Evolutionary conservation across 2,113 vertebrate species (phyloP), one percentile per base, ranked within the genome.

Genomic region (Turnix velox): DNA sequence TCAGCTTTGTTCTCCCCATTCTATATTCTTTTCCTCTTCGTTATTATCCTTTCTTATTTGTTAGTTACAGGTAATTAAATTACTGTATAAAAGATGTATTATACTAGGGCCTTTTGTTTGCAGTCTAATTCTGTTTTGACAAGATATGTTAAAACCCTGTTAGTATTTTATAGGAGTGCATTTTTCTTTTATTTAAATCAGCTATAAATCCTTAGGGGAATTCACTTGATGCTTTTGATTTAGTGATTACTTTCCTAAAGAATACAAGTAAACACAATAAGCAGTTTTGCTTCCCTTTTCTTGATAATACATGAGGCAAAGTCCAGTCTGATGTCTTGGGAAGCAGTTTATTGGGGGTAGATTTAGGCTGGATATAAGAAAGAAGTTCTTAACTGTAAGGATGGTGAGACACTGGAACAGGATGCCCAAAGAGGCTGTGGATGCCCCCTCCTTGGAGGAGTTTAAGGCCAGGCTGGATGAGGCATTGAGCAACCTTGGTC

Each of bases 1-100:
- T 92, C 88, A 69, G 49, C 91, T 92, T 91, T 83, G 66, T 93
- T 95, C 73, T 90, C 63, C 49, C 40, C 33, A 2, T 84, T 69
- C 67, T 67, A 2, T 48, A 4, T 84, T 92, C 69, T 87, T 79
- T 72, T 73, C 28, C 37, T 49, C 45, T 51, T 61, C 20, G 2
- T 73, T 71, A 51, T 74, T 72, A 66, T 49, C 40, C 61, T 91
- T 86, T 77, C 65, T 77, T 87, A 90, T 83, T 78, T 85, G 33
- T 68, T 87, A 90, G 51, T 66, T 73, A 25, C 72, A 87, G 81
- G 61, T 52, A 68, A 74, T 85, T n/a, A 71, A 66, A 33, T 63
- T 54, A 23, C 27, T 33, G 43, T 30, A 40, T 40, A 18, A 24
- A 84, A 81, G 46, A 35, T 84, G 52, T 2, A 45, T 69, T 77